Evolutionary conservation across 2,113 vertebrate genomes (phyloP), one percentile per base, ranked within the genome.

Genomic region (Orycteropus afer): DNA sequence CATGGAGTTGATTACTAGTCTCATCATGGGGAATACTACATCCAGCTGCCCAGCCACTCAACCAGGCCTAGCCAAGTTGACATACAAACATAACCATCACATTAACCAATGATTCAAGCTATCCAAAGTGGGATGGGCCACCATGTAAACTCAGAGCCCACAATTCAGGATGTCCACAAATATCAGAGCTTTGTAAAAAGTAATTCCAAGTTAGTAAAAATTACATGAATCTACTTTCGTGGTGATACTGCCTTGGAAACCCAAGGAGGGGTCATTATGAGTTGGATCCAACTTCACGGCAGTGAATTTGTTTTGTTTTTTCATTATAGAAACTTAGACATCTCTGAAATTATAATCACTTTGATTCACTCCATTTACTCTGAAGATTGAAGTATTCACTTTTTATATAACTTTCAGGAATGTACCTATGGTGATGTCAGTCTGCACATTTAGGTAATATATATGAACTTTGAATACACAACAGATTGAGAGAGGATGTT

Each of bases 371-470:
- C 27, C 37, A 22, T 17, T 61, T 55, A 65, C 37, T 63, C 2
- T 85, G 37, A 73, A 49, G 88, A 78, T 1, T 81, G 61, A 90
- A 88, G 86, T 85, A 40, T 32, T 42, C 55, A 45, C 55, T 69
- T 90, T 79, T 42, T 22, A 42, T 53, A 4, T 61, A 59, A 76
- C 69, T 78, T 83, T 90, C 81, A 79, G 9, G 95, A 93, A 79
- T 53, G 73, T 7, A 67, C 55, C 77, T 57, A 27, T 13, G 42
- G 71, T 61, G 55, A 78, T 32, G 47, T 80, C 74, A 89, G 34
- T 63, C 32, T 74, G n/a, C 49, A 45, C 59, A 10, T 45, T 5
- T 47, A 81, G 49, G 42, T 69, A 59, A 57, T 74, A 76, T 51
- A 86, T 65, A 57, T 77, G 65, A 94, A 77, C 29, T 81, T 76